A percentile compares a stretch with the other conserved stretches of the same genome.
Evolutionary conservation across 2,888 invertebrate species (phyloP).

Genomic region (Scaptomyza caliginosa): DNA sequence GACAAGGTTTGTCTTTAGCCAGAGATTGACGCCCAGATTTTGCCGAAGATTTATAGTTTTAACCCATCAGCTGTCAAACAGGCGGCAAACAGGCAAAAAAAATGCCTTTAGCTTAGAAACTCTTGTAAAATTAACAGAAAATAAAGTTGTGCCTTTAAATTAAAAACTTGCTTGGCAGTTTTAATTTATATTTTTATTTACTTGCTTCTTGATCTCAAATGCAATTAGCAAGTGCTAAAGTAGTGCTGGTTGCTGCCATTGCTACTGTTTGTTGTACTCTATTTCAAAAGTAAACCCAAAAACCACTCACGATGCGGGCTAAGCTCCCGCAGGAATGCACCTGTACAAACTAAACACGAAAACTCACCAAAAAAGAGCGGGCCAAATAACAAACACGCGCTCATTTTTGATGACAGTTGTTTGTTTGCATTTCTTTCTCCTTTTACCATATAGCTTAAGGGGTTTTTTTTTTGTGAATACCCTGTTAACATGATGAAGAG

Average conservation of each 20-base stretch:
- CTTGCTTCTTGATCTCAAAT: slow-evolving; percentile 22
- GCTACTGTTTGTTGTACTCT: slow-evolving; percentile 16
- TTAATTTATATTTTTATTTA: background rate
- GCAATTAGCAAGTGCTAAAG: slow-evolving; percentile 37
- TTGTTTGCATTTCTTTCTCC: background rate
- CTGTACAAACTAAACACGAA: slow-evolving; percentile 31
- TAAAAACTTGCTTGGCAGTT: slow-evolving; percentile 2
- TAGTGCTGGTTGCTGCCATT: slow-evolving; percentile 5
- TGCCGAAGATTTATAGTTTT: slow-evolving; percentile 33
- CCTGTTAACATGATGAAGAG: background rate
- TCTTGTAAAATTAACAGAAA: background rate
- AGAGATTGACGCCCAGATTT: slow-evolving; percentile 1
- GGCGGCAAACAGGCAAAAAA: background rate
- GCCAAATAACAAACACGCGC: slow-evolving; percentile 51
- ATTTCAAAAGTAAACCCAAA: slow-evolving; percentile 22
- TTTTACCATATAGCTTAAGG: background rate
- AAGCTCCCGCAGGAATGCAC: slow-evolving; percentile 51
- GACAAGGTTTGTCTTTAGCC: slow-evolving; percentile 13
- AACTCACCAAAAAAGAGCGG: slow-evolving; percentile 1
- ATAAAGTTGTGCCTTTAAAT: background rate
- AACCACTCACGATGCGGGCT: slow-evolving; percentile 41
- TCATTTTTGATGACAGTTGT: slow-evolving; percentile 39
- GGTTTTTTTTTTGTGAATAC: slow-evolving; percentile 7
- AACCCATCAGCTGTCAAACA: slow-evolving; percentile 22
- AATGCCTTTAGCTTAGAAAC: background rate